A percentile compares a stretch with the other conserved stretches of the same genome.
These are phyloP conservation scores for Noctilio leporinus DNA, from an alignment of 2,113 vertebrate species.

Conservation along the genomic window DNA sequence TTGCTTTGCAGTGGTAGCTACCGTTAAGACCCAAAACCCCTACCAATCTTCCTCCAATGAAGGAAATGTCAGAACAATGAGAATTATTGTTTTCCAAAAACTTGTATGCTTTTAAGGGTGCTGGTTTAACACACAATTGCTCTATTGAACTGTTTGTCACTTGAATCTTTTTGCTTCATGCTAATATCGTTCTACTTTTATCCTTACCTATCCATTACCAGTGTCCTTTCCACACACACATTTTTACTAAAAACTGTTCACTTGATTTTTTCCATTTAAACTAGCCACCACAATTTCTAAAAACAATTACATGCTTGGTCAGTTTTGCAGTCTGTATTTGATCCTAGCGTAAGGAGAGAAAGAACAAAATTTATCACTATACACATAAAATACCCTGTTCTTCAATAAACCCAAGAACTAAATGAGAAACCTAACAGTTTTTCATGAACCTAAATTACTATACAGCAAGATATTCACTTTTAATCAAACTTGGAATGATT, in stretches of 20 bases:
- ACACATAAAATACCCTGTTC: conserved; percentile 42
- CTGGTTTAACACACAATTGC: neutral
- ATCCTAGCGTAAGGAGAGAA: conserved; percentile 60
- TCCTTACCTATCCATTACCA: neutral
- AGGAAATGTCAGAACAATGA: conserved; percentile 35
- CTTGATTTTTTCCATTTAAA: conserved; percentile 59
- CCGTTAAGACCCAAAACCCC: conserved; percentile 75
- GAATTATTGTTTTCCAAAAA: rapidly evolving
- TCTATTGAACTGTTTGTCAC: neutral
- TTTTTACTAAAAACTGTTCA: conserved; percentile 44
- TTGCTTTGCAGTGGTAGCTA: conserved; percentile 81
- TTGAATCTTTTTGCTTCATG: neutral
- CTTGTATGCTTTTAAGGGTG: neutral
- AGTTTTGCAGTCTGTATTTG: conserved; percentile 70
- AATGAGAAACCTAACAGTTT: conserved; percentile 47
- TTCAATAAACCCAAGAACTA: conserved; percentile 42
- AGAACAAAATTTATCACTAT: conserved; percentile 60
- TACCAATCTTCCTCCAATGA: conserved; percentile 55
- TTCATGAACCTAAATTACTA: conserved; percentile 41
- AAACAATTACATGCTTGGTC: conserved; percentile 77
- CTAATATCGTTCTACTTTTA: neutral
- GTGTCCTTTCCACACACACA: neutral
- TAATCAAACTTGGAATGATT: conserved; percentile 36
- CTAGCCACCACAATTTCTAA: conserved; percentile 43
- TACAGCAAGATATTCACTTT: conserved; percentile 1